Percentiles rank a stretch among this genome's conserved stretches.
Evolutionary conservation across 2,797 vertebrate species (phyloP).

Genomic region (Lepilemur septentrionalis): DNA sequence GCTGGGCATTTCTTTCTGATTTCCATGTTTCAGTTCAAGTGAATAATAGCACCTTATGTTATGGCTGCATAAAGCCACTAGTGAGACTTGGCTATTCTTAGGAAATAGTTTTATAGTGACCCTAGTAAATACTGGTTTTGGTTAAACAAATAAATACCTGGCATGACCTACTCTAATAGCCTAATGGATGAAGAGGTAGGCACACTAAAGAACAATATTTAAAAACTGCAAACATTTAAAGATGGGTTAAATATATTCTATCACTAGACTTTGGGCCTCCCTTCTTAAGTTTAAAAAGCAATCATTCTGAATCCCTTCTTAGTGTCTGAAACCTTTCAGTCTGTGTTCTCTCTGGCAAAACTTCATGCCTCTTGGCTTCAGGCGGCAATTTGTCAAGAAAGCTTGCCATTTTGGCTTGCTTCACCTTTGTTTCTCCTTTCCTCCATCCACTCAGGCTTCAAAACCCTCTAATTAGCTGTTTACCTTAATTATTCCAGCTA

Average conservation of each 20-base stretch:
- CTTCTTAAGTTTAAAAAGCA: neutral
- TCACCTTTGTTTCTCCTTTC: slow-evolving; percentile 51
- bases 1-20: neutral
- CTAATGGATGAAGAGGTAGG: neutral
- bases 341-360: slow-evolving; percentile 59
- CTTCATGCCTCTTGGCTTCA: slow-evolving; percentile 53
- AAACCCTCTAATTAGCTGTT: slow-evolving; percentile 57
- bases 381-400: slow-evolving; percentile 59
- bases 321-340: slow-evolving; percentile 25
- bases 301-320: slow-evolving; percentile 14
- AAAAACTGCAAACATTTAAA: slow-evolving; percentile 1
- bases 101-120: neutral
- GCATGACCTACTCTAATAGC: neutral
- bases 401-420: slow-evolving; percentile 51
- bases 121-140: neutral
- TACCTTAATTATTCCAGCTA: slow-evolving; percentile 57
- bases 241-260: neutral
- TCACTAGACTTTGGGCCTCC: neutral
- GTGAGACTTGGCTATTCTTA: neutral
- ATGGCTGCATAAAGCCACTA: neutral
- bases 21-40: neutral
- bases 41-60: neutral
- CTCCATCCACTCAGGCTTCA: slow-evolving; percentile 47
- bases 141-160: slow-evolving; percentile 17
- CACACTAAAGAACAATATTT: slow-evolving; percentile 10